Evolutionary conservation across 1,140 invertebrate species (phyloP), one percentile per base, ranked within the genome.

Genomic region (Coboldia fuscipes): DNA sequence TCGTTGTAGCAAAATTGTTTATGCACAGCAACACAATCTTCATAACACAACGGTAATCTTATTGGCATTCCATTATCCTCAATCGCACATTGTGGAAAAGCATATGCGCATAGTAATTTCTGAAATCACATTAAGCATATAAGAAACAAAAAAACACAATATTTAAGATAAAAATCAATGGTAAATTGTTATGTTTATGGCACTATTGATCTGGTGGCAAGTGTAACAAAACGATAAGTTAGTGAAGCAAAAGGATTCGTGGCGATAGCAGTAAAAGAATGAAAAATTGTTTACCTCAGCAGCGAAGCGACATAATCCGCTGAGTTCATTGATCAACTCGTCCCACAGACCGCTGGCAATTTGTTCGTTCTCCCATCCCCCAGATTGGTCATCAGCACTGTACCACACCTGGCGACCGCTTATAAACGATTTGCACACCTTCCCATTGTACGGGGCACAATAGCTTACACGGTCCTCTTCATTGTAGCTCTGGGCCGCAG

Each of bases 1-100:
- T 92, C 79, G 46, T 80, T 82, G 51, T 84, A 88, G 58, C 89
- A 96, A 56, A 92, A 83, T 41, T 85, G 68, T 47, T 84, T 70
- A 47, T 75, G 73, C 4, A 90, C 78, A 18, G 85, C 88, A 44
- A 83, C 70, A 51, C 90, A 94, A 49, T 92, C 86, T 65, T 94
- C 85, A 43, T 81, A 84, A 61, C 79, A 93, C 9, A 88, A 54
- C 13, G 81, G 79, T 37, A 85, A 54, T 26, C 63, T 66, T 20
- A 63, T 50, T 14, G 57, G 54, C 12, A 54, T 42, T 10, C 54
- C 58, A n/a, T n/a, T n/a, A 35, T 68, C 65, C 41, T 66, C 64
- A 42, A 73, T 50, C 26, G 70, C 60, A 50, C 89, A 94, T 47
- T 79, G 71, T 4, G 88, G 88, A 60, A 92, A 93, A 10, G 85